Evolutionary conservation across 2,797 vertebrate species (phyloP).

Genomic region (Aulostomus chinensis): DNA sequence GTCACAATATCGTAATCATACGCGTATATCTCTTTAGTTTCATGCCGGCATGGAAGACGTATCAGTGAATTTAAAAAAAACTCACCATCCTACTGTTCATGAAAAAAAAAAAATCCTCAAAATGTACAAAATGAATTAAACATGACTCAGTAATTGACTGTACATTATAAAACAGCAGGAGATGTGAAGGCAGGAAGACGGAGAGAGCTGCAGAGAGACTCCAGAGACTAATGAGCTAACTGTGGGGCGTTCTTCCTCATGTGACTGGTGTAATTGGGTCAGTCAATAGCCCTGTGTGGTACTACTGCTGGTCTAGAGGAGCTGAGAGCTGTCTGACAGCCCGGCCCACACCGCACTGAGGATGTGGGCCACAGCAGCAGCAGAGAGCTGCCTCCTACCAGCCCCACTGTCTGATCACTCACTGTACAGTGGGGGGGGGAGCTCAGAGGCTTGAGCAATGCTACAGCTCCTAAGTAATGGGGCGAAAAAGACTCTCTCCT

Average conservation of each 20-base stretch:
- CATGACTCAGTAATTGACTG: slow-evolving; percentile 54
- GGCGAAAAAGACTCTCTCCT: too few species aligned
- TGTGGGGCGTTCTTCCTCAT: slow-evolving; percentile 50
- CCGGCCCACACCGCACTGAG: not conserved
- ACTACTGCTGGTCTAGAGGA: slow-evolving; percentile 24
- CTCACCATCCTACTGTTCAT: not conserved
- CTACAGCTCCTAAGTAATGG: not conserved
- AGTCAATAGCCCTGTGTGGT: slow-evolving; percentile 56
- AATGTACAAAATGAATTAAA: slow-evolving; percentile 54
- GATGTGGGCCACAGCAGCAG: slow-evolving; percentile 10
- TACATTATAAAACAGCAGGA: slow-evolving; percentile 56
- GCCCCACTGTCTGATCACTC: not conserved
- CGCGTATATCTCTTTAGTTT: not conserved
- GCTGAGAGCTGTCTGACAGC: slow-evolving; percentile 35
- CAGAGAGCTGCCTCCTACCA: slow-evolving; percentile 7
- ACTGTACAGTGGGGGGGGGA: not conserved
- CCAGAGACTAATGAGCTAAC: slow-evolving; percentile 68
- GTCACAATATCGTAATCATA: too few species aligned
- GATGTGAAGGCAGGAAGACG: slow-evolving; percentile 21
- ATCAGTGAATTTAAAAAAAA: slow-evolving; percentile 11
- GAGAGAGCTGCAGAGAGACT: slow-evolving; percentile 41
- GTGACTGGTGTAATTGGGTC: slow-evolving; percentile 72
- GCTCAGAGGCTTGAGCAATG: not conserved
- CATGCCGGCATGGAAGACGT: not conserved
- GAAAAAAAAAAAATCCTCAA: slow-evolving; percentile 11